Evolutionary conservation across 2,113 vertebrate genomes (phyloP).

Genomic region (Kobus ellipsiprymnus): DNA sequence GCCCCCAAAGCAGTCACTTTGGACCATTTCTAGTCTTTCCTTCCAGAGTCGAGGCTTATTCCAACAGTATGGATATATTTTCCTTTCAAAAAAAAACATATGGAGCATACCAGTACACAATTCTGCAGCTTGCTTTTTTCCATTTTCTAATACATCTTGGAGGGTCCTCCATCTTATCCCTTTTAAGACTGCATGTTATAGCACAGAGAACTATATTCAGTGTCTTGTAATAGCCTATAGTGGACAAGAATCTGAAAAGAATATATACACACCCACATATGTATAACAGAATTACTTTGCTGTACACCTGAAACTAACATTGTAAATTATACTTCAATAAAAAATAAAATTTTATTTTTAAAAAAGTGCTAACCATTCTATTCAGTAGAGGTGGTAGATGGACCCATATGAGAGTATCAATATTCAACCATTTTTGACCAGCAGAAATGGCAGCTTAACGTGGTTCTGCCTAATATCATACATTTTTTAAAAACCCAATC

Average conservation of each 20-base stretch:
- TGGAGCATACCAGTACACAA: accelerated
- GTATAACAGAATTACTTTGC: not conserved
- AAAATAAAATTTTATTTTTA: not conserved
- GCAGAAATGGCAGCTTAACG: not conserved
- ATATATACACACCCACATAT: not conserved
- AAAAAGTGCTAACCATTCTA: not conserved
- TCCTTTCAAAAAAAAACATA: not conserved
- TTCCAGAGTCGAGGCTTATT: not conserved
- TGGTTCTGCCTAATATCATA: not conserved
- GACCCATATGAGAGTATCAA: not conserved
- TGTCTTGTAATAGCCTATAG: not conserved
- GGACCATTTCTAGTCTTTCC: not conserved
- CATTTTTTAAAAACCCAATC: not conserved
- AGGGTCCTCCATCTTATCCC: not conserved
- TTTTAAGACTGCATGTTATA: not conserved
- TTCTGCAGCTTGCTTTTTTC: not conserved
- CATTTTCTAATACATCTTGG: accelerated
- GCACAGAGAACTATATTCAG: not conserved
- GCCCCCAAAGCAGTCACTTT: not conserved
- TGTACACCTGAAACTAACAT: not conserved
- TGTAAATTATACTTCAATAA: not conserved
- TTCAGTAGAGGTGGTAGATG: not conserved
- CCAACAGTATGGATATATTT: not conserved
- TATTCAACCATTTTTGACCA: not conserved
- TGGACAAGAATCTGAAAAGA: not conserved